Conservation (phyloP, 1,140 invertebrate species). For the Sarcophaga bullata region DNA sequence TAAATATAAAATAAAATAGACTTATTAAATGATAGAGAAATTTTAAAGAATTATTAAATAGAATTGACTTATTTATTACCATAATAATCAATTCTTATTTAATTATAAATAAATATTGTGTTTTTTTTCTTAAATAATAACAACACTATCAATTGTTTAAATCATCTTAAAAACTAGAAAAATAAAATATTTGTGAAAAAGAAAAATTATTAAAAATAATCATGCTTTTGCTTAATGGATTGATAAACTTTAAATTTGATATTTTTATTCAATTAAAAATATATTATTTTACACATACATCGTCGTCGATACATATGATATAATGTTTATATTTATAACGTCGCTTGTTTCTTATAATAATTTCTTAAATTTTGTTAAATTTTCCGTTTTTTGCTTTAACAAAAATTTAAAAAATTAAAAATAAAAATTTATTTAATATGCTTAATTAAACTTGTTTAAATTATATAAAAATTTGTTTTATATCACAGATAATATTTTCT, state of each 20-base stretch:
- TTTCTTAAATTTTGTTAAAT: slow-evolving; percentile 35
- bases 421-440: too few species aligned
- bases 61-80: not conserved
- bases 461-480: slow-evolving; percentile 1
- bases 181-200: not conserved
- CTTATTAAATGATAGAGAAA: too few species aligned
- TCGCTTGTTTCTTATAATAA: not conserved
- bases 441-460: too few species aligned
- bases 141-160: not conserved
- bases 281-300: too few species aligned
- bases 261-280: not conserved
- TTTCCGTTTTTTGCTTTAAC: not conserved
- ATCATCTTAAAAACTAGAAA: not conserved
- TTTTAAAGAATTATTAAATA: not conserved
- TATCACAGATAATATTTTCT: slow-evolving; percentile 37
- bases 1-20: too few species aligned
- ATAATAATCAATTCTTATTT: not conserved
- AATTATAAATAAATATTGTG: not conserved
- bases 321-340: not conserved
- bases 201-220: slow-evolving; percentile 5
- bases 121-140: not conserved
- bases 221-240: not conserved
- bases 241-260: not conserved
- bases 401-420: not conserved
- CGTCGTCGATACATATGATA: too few species aligned